Evolutionary conservation across 2,797 vertebrate species (phyloP), one percentile per base, ranked within the genome.

Genomic region (Nasua narica): DNA sequence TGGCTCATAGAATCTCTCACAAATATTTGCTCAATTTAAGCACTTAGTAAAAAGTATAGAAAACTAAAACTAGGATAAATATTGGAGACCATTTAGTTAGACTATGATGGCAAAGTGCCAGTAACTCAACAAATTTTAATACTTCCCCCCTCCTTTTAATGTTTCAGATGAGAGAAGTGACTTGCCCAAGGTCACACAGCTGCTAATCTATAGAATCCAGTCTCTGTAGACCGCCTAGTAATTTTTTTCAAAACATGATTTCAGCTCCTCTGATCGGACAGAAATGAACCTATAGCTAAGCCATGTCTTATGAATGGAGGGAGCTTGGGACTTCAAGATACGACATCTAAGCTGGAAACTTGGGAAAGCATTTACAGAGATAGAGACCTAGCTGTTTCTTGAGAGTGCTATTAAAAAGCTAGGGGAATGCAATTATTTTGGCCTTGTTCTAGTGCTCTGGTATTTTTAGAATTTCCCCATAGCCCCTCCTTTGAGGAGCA

Each of bases 391-490:
- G 60, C 70, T 94, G 1, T 83, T 96, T 95, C 94, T 91, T 81
- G 83, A 91, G 77, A 94, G 40, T n/a, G 15, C 58, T 60, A 27
- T 56, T 96, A 78, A 94, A 97, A 96, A 95, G 43, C 76, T n/a
- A 78, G 25, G 74, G 88, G 62, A 95, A 94, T 79, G 72, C 86
- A 95, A 87, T 98, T 93, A 95, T 82, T 96, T 76, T 95, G 87
- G 54, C 82, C 87, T 92, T 87, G 70, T 95, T 89, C 91, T 84
- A 96, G 82, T 82, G 72, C 50, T 52, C 50, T 16, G 13, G 76
- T 91, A 97, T 96, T 97, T 97, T 98, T 96, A 93, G 90, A 96
- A 83, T 84, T 87, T 96, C 62, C 83, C 72, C 69, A 95, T 87
- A 83, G 95, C 83, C 85, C 37, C 56, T 92, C 62, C 81, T 81